Evolutionary conservation across 2,113 vertebrate species (phyloP), one percentile per base, ranked within the genome.

Genomic region (Orcinus orca): DNA sequence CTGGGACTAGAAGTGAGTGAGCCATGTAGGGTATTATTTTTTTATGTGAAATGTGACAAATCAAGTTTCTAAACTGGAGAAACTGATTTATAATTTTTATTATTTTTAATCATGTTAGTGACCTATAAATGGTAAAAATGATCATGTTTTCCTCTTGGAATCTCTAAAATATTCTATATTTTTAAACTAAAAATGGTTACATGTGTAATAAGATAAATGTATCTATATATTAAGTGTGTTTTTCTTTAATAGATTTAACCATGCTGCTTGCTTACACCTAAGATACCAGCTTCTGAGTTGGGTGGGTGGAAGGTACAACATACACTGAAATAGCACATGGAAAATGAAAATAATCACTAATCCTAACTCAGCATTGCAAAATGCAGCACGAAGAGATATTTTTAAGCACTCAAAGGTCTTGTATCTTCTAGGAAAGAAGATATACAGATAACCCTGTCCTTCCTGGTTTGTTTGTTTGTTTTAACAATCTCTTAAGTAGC

Each of bases 401-500:
- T 20, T 96, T 92, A 38, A 97, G 62, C 62, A 93, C 86, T 93
- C 77, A 88, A 96, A 65, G 67, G 70, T 90, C 17, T 97, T 88
- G 47, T 84, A 83, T 90, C 91, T 88, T 79, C 65, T 29, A 68
- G 12, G 4, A 50, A 86, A 80, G 7, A 85, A 47, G 1, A 82
- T 92, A 94, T 89, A 96, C 7, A 97, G 68, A 96, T 83, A 97
- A 91, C 33, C 12, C 53, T 97, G 31, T 73, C 29, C 47, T 80
- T 94, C 88, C 74, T 97, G 23, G 85, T 86, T 67, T 58, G 6
- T 55, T 53, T 80, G 20, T n/a, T 67, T 90, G 44, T 74, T 83
- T 90, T 29, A 81, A 80, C 25, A 62, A 31, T 91, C 17, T 73
- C 60, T 15, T 93, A 95, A 79, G 73, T 60, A 76, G 62, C 36